Evolutionary conservation across 2,113 vertebrate species (phyloP).

Genomic region (Chauna torquata): DNA sequence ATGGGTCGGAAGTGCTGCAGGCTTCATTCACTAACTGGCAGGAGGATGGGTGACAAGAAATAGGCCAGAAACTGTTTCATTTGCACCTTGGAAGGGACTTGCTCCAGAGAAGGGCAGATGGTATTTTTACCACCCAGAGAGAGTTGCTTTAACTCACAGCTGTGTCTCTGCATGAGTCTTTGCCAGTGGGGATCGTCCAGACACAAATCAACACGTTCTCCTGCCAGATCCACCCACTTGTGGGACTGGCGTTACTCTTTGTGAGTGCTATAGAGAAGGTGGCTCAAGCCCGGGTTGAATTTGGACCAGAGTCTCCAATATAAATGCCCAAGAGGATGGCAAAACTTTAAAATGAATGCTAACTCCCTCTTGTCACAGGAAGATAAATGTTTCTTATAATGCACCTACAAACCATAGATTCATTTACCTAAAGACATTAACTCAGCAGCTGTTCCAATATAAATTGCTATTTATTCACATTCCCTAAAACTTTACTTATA

Average conservation of each 20-base stretch:
- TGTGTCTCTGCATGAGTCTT: neutral
- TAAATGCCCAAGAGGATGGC: neutral
- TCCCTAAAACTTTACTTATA: neutral
- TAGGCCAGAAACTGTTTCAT: neutral
- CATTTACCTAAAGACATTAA: neutral
- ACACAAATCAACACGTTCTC: neutral
- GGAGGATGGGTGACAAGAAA: neutral
- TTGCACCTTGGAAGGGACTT: neutral
- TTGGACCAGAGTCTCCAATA: neutral
- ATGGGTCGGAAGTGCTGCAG: neutral
- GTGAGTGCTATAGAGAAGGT: neutral
- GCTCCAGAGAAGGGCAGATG: neutral
- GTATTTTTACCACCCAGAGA: neutral
- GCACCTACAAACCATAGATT: neutral
- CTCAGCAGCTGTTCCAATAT: neutral
- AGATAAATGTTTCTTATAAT: neutral
- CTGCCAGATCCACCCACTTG: neutral
- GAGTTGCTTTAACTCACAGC: neutral
- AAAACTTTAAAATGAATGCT: neutral
- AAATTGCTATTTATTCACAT: neutral
- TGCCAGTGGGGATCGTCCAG: neutral
- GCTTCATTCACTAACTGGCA: accelerated
- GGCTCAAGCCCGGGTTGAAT: neutral
- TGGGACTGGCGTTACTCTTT: neutral
- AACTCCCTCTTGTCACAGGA: neutral